Evolutionary conservation across 2,113 vertebrate genomes (phyloP), one percentile per base, ranked within the genome.

Genomic region (Anoura caudifer): DNA sequence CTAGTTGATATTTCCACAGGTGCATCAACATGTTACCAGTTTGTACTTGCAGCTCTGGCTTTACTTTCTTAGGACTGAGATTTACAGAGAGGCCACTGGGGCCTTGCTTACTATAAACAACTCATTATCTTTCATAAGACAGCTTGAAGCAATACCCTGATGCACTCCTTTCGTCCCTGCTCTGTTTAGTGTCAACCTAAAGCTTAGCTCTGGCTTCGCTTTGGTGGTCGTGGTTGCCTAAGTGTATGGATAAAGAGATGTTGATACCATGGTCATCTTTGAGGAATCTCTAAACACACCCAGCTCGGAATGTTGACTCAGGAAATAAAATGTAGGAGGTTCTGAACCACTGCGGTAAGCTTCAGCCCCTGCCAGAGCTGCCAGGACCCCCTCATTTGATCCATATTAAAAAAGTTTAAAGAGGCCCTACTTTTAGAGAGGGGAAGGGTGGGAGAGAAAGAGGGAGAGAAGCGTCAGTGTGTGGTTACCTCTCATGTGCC

Each of bases 41-140:
- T 52, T 41, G 31, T 52, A 65, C 69, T 83, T 43, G 31, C 63
- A 41, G 31, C 26, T 95, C 91, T 77, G 54, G 54, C n/a, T 22
- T 7, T 61, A 79, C 82, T 70, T 87, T 96, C 69, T 61, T 56
- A 76, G 91, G 70, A 36, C 26, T 77, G 43, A 76, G 77, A 91
- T 87, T 86, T 81, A 93, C 54, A 47, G 76, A 86, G 70, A 77
- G 33, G 43, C 43, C 61, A 73, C 38, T 14, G 16, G 38, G 52
- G 33, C 20, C 61, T 80, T 96, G 89, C 61, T 92, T 90, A 69
- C 73, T 61, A 54, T 43, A 80, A 86, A 89, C 69, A 92, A 56
- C 26, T 76, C 24, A 45, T 87, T 69, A 41, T 79, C 63, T 80
- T 89, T 69, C 70, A 69, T 8, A 26, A 36, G 7, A 43, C 16